Percentiles rank a stretch among this genome's conserved stretches.
Conservation (phyloP, 2,797 vertebrate genomes). For the Tachyglossus aculeatus region DNA sequence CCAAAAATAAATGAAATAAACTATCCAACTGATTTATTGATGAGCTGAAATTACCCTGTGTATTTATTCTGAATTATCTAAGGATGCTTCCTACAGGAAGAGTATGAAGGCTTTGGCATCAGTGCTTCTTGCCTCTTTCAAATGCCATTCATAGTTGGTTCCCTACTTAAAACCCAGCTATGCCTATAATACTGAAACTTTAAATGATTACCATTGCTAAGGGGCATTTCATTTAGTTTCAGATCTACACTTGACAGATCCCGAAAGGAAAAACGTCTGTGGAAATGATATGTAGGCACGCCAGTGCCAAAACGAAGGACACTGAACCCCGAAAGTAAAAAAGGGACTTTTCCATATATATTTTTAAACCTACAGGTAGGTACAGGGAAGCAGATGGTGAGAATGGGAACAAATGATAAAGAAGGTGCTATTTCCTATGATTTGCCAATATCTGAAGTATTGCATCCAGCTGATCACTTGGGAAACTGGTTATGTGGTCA, state of each 20-base stretch:
- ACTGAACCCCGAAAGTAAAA: no score
- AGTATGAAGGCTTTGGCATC: background rate
- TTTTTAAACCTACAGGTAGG: conserved; percentile 35
- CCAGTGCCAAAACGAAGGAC: conserved; percentile 21
- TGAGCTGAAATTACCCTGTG: background rate
- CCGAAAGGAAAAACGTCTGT: conserved; percentile 11
- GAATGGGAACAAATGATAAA: conserved; percentile 54
- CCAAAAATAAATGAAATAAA: background rate
- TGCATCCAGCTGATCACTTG: conserved; percentile 34
- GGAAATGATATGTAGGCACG: no score
- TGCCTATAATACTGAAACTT: conserved; percentile 13
- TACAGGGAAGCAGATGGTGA: conserved; percentile 55
- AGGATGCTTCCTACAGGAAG: background rate
- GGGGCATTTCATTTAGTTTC: conserved; percentile 16
- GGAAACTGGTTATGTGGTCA: conserved; percentile 30
- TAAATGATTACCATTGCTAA: background rate
- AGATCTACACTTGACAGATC: conserved; percentile 27
- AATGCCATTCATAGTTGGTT: conserved; percentile 19
- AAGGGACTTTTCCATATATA: conserved; percentile 39
- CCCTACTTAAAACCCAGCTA: conserved; percentile 18
- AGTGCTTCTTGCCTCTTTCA: background rate
- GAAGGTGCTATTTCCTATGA: conserved; percentile 28
- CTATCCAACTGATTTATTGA: background rate
- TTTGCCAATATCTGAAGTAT: conserved; percentile 41
- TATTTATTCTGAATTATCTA: background rate